Evolutionary conservation across 2,797 vertebrate genomes (phyloP).

Genomic region (Epinephelus coioides): DNA sequence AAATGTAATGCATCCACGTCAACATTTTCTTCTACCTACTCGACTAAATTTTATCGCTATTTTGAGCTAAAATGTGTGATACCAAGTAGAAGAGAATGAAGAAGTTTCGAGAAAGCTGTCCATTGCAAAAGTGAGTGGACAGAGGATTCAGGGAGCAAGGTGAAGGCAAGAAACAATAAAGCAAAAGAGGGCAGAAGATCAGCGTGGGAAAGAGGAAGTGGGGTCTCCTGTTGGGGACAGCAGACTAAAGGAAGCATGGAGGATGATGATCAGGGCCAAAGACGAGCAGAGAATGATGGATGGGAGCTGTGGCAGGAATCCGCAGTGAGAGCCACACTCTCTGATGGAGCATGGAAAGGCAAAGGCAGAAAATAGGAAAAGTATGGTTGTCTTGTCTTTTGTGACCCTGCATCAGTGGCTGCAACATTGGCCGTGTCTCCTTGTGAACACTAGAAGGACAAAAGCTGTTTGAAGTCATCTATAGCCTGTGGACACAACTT

Average conservation of each 20-base stretch:
- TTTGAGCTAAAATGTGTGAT: not conserved
- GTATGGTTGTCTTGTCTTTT: slow-evolving; percentile 35
- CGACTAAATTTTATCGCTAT: not conserved
- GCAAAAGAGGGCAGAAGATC: slow-evolving; percentile 7
- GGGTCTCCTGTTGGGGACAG: slow-evolving; percentile 21
- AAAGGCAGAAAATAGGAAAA: slow-evolving; percentile 67
- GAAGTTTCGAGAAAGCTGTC: not conserved
- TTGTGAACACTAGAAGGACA: slow-evolving; percentile 62
- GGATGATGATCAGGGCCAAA: slow-evolving; percentile 59
- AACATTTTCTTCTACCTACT: too few species aligned
- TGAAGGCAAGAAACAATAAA: slow-evolving; percentile 17
- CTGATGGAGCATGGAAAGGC: slow-evolving; percentile 58
- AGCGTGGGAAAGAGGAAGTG: slow-evolving; percentile 27
- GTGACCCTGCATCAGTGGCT: slow-evolving; percentile 47
- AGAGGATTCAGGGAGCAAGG: slow-evolving; percentile 12
- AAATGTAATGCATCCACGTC: too few species aligned
- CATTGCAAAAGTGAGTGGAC: not conserved
- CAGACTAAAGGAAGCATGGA: slow-evolving; percentile 51
- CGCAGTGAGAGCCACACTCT: slow-evolving; percentile 36
- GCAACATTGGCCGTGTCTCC: slow-evolving; percentile 43
- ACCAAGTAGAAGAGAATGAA: not conserved
- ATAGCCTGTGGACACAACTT: slow-evolving; percentile 40
- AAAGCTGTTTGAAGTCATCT: slow-evolving; percentile 45
- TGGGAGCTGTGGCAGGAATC: slow-evolving; percentile 60
- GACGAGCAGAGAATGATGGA: slow-evolving; percentile 74